Conservation (phyloP, 2,113 vertebrate species). For the Pholis gunnellus region DNA sequence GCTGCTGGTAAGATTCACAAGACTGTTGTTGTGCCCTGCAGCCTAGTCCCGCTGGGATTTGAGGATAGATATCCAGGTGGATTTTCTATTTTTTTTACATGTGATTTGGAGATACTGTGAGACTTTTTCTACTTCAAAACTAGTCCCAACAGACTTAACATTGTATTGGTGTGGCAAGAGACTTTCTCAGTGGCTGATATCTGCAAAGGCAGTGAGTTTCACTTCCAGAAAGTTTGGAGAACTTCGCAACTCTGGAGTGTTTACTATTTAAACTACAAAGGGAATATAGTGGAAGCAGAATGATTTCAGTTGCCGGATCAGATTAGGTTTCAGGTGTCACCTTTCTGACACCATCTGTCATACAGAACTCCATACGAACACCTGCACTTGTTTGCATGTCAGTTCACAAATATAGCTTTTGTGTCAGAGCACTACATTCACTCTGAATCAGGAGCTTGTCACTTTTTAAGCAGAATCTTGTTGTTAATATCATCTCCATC, state of each 20-base stretch:
- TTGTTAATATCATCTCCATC: neutral
- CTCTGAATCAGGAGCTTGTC: slow-evolving; percentile 2
- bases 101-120: neutral
- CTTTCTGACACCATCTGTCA: neutral
- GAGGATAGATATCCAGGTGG: neutral
- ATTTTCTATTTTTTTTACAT: neutral
- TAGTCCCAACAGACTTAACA: neutral
- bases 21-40: neutral
- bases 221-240: neutral
- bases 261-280: neutral
- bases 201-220: neutral
- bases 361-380: neutral
- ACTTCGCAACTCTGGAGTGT: neutral
- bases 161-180: neutral
- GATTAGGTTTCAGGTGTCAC: neutral
- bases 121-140: neutral
- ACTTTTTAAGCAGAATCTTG: neutral
- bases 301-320: neutral
- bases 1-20: slow-evolving; percentile 81
- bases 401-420: neutral
- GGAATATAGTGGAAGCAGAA: neutral
- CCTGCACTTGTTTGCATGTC: neutral
- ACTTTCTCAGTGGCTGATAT: neutral
- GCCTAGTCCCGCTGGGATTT: neutral
- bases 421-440: neutral